Conservation (phyloP, 2,113 vertebrate species). For the Syngnathus floridae region DNA sequence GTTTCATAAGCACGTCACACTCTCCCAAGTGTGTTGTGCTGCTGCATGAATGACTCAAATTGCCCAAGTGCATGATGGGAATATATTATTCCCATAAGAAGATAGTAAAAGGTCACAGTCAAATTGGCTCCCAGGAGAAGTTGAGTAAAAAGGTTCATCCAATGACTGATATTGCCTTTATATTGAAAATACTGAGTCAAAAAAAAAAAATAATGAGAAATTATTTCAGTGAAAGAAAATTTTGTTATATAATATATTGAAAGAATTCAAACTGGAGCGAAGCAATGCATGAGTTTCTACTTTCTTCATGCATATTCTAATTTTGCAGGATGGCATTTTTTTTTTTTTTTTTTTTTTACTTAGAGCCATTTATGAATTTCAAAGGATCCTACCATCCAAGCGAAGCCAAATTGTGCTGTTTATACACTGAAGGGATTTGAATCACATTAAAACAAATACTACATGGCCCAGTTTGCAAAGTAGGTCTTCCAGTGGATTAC, state of each 20-base stretch:
- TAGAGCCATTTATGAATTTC: constrained; percentile 31
- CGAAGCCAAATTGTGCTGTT: constrained; percentile 18
- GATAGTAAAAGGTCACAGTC: constrained; percentile 42
- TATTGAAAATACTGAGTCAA: constrained; percentile 1
- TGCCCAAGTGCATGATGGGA: constrained; percentile 19
- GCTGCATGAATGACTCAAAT: constrained; percentile 15
- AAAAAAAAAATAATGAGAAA: neutral
- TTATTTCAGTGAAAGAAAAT: neutral
- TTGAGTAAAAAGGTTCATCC: constrained; percentile 5
- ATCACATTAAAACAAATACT: constrained; percentile 34
- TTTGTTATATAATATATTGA: neutral
- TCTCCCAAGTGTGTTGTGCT: constrained; percentile 3
- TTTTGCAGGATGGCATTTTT: constrained; percentile 18
- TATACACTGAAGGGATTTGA: constrained; percentile 38
- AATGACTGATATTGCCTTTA: constrained; percentile 19
- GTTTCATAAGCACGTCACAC: constrained; percentile 3
- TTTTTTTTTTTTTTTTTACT: constrained; percentile 12
- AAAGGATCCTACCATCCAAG: constrained; percentile 26
- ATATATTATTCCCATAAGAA: constrained; percentile 20
- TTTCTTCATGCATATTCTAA: constrained; percentile 18
- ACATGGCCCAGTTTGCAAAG: constrained; percentile 39
- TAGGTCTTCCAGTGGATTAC: constrained; percentile 24
- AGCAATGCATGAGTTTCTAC: constrained; percentile 5
- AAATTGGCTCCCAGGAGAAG: constrained; percentile 36
- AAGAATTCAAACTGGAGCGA: neutral